Base-by-base conservation (phyloP, 2,888 invertebrate genomes). In the Agriopis marginaria region DNA sequence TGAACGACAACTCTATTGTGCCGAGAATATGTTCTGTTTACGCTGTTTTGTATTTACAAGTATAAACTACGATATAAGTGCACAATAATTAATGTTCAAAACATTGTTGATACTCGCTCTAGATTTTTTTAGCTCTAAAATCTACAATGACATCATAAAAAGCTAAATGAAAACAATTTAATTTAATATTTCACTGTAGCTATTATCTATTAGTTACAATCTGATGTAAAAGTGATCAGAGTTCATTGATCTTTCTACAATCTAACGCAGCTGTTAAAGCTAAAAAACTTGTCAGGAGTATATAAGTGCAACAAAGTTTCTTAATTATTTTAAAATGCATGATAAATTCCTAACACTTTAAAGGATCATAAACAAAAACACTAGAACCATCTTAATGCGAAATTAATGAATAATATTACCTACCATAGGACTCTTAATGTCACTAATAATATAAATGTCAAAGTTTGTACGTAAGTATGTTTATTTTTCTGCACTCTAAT, bases 241-340 rank as follows among this genome's bases (percentile, higher is more conserved):
- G 5, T 3, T 32, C 32, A 32, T 32, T 32, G 5, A 32, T 0
- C 3, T 32, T 32, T 32, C 5, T 32, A 32, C 32, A 32, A 32
- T 32, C 32, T 32, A 32, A 3, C 5, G 32, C 32, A 12, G 8
- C 17, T 3, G 0, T 14, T 11, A 53, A 53, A 32, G 53, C n/a
- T 12, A 4, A 32, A 11, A 39, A 56, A 32, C 32, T 32, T 32
- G 32, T 1, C 1, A 32, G 5, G 10, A 10, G 11, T 42, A n/a
- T 42, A n/a, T 14, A 14, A 54, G 40, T 40, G 42, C 55, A 42
- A 56, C 55, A 56, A 56, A 42, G 55, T 56, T 56, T 55, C 42
- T 55, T 17, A 44, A 56, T 17, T 42, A 42, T 56, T 8, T 42
- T 42, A 56, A 56, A 14, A 42, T 55, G 6, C 55, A 0, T 14